Conservation (phyloP, 2,888 invertebrate genomes). For the Xylota segnis region DNA sequence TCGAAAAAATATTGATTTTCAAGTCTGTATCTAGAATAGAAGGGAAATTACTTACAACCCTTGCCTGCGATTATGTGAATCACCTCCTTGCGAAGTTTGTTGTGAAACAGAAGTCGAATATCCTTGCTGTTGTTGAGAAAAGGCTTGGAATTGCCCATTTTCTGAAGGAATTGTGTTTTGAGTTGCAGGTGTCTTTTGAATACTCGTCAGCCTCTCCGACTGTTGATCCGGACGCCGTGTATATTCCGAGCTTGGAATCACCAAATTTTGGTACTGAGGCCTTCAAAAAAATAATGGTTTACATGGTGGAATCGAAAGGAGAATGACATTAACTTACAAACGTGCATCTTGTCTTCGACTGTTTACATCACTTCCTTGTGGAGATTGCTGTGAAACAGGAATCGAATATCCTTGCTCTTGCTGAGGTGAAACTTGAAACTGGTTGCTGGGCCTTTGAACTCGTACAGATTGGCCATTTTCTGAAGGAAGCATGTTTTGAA, state of each 20-base stretch:
- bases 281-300: background rate
- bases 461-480: background rate
- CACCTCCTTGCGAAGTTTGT: background rate
- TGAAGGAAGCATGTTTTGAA: background rate
- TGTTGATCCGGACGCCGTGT: background rate
- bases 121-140: no score
- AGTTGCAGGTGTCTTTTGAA: no score
- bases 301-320: background rate
- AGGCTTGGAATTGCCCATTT: no score
- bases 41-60: background rate
- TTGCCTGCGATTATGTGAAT: background rate
- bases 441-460: background rate
- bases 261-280: background rate
- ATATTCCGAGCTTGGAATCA: background rate
- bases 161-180: no score
- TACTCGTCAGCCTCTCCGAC: no score
- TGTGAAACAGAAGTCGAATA: background rate
- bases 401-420: background rate
- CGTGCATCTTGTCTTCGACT: background rate
- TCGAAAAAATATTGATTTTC: background rate
- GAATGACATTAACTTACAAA: background rate
- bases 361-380: background rate
- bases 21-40: background rate
- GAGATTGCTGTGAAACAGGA: background rate
- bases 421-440: background rate